phyloP scores from a whole-genome alignment of 1,140 invertebrate genomes.

The Zaprionus vittiger region DNA sequence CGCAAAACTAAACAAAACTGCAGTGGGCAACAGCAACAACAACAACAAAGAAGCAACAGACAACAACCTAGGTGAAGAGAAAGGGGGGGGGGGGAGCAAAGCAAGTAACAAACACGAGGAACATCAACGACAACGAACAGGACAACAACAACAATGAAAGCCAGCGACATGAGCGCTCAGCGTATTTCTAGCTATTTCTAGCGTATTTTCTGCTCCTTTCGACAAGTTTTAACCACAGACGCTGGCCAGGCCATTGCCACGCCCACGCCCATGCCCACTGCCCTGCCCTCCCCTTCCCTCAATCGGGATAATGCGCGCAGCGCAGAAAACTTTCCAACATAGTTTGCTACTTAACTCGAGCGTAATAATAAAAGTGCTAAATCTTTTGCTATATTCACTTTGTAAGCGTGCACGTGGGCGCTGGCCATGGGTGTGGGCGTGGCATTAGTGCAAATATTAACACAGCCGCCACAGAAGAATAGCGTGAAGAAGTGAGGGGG shows the following conservation, averaged over 20 bases:
- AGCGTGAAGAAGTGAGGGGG: constrained; percentile 25
- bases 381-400: constrained; percentile 82
- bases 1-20: constrained; percentile 81
- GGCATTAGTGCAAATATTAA: constrained; percentile 59
- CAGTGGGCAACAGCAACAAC: constrained; percentile 43
- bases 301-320: constrained; percentile 64
- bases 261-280: constrained; percentile 8
- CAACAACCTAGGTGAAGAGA: constrained; percentile 7
- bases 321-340: constrained; percentile 77
- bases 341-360: constrained; percentile 83
- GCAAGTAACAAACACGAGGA: constrained; percentile 33
- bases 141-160: constrained; percentile 31
- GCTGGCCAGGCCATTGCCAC: constrained; percentile 49
- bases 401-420: constrained; percentile 47
- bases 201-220: constrained; percentile 58
- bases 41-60: constrained; percentile 28
- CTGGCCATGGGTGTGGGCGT: constrained; percentile 1
- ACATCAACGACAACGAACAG: constrained; percentile 31
- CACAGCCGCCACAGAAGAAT: constrained; percentile 66
- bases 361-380: constrained; percentile 83
- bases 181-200: neutral
- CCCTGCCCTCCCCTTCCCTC: constrained; percentile 1
- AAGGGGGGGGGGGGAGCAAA: neutral
- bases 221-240: constrained; percentile 58
- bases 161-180: constrained; percentile 43